Percentiles rank a stretch among this genome's conserved stretches.
Conservation (phyloP, 2,888 invertebrate species). For the Dolomedes plantarius region DNA sequence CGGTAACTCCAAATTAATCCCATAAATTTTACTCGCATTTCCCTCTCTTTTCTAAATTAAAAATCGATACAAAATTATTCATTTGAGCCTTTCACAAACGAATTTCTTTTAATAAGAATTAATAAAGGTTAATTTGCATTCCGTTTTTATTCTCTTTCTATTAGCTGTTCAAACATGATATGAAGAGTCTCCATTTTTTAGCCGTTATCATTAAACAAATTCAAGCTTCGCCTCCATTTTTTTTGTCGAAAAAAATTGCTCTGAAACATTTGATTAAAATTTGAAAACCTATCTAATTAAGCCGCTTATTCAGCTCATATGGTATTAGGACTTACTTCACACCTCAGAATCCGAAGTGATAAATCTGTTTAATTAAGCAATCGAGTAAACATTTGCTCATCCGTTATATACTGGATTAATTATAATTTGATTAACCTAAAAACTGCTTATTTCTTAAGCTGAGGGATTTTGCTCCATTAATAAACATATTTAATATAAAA, state of each 20-base stretch:
- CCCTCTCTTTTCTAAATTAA: too few species aligned
- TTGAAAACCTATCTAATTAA: not conserved
- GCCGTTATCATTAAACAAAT: not conserved
- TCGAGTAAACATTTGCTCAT: not conserved
- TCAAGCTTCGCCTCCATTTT: not conserved
- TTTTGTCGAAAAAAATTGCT: not conserved
- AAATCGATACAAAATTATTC: too few species aligned
- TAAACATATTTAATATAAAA: too few species aligned
- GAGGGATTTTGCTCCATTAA: not conserved
- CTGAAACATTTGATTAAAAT: not conserved
- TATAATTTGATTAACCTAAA: not conserved
- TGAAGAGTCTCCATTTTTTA: not conserved
- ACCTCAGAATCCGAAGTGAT: not conserved
- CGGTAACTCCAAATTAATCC: too few species aligned
- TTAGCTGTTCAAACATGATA: not conserved
- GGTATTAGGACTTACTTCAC: not conserved
- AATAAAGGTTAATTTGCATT: not conserved
- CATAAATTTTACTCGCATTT: too few species aligned
- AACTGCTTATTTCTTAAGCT: not conserved
- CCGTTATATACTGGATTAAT: not conserved
- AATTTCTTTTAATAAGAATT: not conserved
- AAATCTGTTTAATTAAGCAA: conserved; percentile 2
- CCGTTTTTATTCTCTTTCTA: not conserved
- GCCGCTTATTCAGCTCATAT: not conserved
- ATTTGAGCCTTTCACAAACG: too few species aligned